Conservation (phyloP, 2,888 invertebrate genomes). For the Allygus modestus region DNA sequence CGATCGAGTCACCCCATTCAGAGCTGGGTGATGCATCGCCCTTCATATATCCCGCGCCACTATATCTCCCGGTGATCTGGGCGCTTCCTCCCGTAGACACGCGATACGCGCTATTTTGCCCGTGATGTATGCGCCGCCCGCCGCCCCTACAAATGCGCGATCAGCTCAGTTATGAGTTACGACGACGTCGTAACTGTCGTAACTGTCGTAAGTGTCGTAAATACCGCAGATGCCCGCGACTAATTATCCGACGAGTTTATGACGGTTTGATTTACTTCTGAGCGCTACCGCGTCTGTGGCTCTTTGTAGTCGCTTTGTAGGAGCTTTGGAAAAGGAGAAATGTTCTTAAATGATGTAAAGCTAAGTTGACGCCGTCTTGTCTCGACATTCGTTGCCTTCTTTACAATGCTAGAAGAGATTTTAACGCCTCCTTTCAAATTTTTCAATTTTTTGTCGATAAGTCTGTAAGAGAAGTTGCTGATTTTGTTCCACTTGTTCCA, state of each 20-base stretch:
- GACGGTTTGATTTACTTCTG: slow-evolving; percentile 38
- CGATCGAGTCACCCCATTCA: too few species aligned
- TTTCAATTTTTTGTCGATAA: too few species aligned
- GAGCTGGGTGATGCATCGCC: too few species aligned
- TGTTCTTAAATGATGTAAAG: neutral
- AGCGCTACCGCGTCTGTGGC: neutral
- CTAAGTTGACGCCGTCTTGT: neutral
- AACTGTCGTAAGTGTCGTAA: neutral
- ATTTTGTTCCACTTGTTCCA: too few species aligned
- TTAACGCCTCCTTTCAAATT: too few species aligned
- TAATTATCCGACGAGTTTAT: slow-evolving; percentile 51
- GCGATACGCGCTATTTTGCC: slow-evolving; percentile 45
- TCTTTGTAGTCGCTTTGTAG: slow-evolving; percentile 4
- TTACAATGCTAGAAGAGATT: too few species aligned
- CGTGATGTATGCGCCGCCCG: slow-evolving; percentile 6
- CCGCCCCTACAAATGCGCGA: slow-evolving; percentile 46
- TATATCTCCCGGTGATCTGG: neutral
- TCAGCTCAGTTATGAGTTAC: slow-evolving; percentile 47
- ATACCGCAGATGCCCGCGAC: slow-evolving; percentile 32
- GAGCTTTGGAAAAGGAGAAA: neutral
- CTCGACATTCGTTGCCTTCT: neutral
- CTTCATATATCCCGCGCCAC: neutral
- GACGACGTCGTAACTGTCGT: neutral
- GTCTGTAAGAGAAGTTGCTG: too few species aligned
- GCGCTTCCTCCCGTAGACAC: neutral